Conservation (phyloP, 2,888 invertebrate species). For the Machimus rusticus region DNA sequence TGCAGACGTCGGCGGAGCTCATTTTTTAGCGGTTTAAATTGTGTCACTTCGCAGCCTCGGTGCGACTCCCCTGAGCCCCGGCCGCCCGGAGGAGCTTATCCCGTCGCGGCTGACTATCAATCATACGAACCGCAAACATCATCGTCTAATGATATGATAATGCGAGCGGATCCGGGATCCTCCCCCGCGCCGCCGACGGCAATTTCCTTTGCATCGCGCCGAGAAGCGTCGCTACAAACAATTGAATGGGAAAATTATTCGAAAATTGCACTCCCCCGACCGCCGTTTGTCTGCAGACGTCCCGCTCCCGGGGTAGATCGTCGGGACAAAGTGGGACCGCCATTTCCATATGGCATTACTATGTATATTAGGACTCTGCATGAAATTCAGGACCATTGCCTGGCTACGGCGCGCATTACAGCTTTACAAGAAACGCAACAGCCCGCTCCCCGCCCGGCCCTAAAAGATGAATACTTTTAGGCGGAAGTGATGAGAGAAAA, state of each 20-base stretch:
- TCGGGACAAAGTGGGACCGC: not conserved
- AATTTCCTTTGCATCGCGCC: not conserved
- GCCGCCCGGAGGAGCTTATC: not conserved
- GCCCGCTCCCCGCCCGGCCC: not conserved
- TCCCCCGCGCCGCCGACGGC: not conserved
- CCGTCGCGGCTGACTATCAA: not conserved
- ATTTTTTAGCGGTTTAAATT: slow-evolving; percentile 13
- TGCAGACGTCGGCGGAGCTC: slow-evolving; percentile 17
- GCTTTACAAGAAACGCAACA: slow-evolving; percentile 19
- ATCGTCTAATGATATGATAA: slow-evolving; percentile 39
- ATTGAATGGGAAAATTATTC: slow-evolving; percentile 39
- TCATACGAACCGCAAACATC: slow-evolving; percentile 29
- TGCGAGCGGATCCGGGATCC: slow-evolving; percentile 11
- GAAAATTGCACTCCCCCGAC: slow-evolving; percentile 22
- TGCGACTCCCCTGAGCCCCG: not conserved
- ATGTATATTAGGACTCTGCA: not conserved
- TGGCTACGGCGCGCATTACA: slow-evolving; percentile 5
- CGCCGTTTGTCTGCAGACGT: not conserved
- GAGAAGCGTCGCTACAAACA: not conserved
- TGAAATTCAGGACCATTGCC: slow-evolving; percentile 18
- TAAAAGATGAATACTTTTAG: slow-evolving; percentile 26
- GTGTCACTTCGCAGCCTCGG: not conserved
- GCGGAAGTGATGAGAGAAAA: slow-evolving; percentile 26
- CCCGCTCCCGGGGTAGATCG: not conserved
- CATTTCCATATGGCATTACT: slow-evolving; percentile 24